Percentiles rank a stretch among this genome's conserved stretches.
Conservation (phyloP, 2,888 invertebrate species). For the Pristionchus fissidentatus region DNA sequence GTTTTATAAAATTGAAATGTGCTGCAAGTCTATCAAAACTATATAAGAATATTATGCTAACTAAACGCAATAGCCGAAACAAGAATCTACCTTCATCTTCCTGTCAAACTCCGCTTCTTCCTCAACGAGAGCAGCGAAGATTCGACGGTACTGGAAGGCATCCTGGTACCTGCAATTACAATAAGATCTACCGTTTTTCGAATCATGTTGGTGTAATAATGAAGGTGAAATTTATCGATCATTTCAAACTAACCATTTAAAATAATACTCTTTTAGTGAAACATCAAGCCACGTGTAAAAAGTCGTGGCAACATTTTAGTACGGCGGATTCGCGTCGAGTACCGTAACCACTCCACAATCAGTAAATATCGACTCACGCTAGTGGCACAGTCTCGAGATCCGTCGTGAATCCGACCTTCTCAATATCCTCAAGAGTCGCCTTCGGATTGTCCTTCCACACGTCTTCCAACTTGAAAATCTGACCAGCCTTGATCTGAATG, state of each 20-base stretch:
- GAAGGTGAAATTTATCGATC: too few species aligned
- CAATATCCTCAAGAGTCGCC: constrained; percentile 96
- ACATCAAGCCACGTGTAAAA: too few species aligned
- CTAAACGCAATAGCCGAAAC: background rate
- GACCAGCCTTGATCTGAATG: constrained; percentile 91
- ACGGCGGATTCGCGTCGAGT: too few species aligned
- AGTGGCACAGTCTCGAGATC: constrained; percentile 91
- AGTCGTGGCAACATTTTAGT: too few species aligned
- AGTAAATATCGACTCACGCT: too few species aligned
- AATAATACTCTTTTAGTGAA: too few species aligned
- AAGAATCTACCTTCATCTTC: constrained; percentile 86
- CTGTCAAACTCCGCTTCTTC: constrained; percentile 98
- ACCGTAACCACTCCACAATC: too few species aligned
- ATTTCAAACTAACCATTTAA: too few species aligned
- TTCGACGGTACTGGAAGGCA: constrained; percentile 98
- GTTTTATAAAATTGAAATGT: background rate
- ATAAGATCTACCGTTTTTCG: too few species aligned
- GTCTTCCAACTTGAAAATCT: constrained; percentile 97
- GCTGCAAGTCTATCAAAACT: background rate
- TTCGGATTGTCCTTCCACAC: constrained; percentile 98
- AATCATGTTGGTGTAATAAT: too few species aligned
- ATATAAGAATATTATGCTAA: background rate
- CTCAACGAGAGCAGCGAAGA: constrained; percentile 95
- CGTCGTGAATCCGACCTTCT: constrained; percentile 97
- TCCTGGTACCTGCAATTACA: constrained; percentile 86